phyloP scores from a whole-genome alignment of 1,140 invertebrate species.

The Trachymyrmex cornetzi region DNA sequence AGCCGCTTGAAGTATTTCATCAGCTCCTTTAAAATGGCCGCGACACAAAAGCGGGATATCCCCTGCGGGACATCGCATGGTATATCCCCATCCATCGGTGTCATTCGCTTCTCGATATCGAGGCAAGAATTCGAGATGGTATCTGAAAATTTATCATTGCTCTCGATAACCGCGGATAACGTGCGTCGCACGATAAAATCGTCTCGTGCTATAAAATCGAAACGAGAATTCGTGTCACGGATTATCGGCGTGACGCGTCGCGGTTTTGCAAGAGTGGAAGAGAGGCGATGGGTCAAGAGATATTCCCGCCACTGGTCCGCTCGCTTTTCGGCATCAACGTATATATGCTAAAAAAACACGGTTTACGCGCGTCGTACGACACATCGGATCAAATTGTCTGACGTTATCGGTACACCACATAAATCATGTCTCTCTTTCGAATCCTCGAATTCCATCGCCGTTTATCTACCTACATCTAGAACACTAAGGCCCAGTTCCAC shows the following conservation, averaged over 20 bases:
- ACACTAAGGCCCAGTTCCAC: no score
- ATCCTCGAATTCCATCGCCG: neutral
- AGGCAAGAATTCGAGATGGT: conserved; percentile 30
- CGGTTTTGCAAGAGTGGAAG: neutral
- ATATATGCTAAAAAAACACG: conserved; percentile 35
- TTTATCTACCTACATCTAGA: neutral
- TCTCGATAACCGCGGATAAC: conserved; percentile 41
- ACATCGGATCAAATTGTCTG: neutral
- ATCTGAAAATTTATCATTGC: conserved; percentile 45
- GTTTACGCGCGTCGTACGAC: neutral
- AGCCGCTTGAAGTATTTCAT: conserved; percentile 17
- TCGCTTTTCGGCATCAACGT: conserved; percentile 7
- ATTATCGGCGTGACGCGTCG: conserved; percentile 25
- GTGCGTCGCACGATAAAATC: conserved; percentile 33
- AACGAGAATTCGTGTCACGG: conserved; percentile 45
- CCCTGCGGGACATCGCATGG: neutral
- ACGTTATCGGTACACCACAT: conserved; percentile 3
- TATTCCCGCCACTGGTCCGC: neutral
- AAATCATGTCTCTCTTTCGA: neutral
- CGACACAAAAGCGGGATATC: conserved; percentile 31
- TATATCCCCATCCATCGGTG: conserved; percentile 2
- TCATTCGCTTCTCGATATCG: conserved; percentile 26
- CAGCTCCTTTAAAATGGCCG: neutral
- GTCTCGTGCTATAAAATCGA: conserved; percentile 35
- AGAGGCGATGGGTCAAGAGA: neutral